These are phyloP conservation scores for Petrocephalus microphthalmus DNA, from an alignment of 2,113 vertebrate species.

Conservation along the genomic window DNA sequence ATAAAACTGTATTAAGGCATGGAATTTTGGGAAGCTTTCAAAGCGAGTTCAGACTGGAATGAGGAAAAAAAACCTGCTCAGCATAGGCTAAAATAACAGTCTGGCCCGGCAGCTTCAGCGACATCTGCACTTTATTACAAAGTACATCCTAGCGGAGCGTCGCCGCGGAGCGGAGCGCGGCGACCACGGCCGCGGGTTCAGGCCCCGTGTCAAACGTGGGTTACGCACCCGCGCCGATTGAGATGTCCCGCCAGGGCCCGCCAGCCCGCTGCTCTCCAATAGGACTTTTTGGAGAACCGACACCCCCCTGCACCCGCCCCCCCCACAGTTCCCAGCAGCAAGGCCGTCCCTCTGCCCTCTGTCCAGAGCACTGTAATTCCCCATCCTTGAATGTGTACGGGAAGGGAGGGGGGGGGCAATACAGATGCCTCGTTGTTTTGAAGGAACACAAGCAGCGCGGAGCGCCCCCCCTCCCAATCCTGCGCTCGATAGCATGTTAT, in stretches of 20 bases:
- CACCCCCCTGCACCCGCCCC: background rate
- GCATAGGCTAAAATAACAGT: slow-evolving; percentile 85
- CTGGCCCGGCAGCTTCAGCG: slow-evolving; percentile 63
- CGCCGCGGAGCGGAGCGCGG: slow-evolving; percentile 63
- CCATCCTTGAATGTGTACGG: background rate
- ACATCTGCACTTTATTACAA: slow-evolving; percentile 85
- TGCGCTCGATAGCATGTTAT: slow-evolving; percentile 30
- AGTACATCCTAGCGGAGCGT: slow-evolving; percentile 73
- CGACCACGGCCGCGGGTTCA: slow-evolving; percentile 62
- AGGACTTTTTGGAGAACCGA: slow-evolving; percentile 8
- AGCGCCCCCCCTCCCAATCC: background rate
- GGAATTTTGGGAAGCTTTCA: slow-evolving; percentile 82
- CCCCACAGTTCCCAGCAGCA: background rate
- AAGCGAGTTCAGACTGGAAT: slow-evolving; percentile 79
- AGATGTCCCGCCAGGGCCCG: slow-evolving; percentile 59
- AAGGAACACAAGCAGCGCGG: slow-evolving; percentile 24
- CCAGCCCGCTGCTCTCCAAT: slow-evolving; percentile 18
- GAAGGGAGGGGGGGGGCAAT: background rate
- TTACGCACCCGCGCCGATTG: slow-evolving; percentile 60
- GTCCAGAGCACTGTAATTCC: background rate
- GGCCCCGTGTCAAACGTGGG: slow-evolving; percentile 72
- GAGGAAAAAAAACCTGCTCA: slow-evolving; percentile 56
- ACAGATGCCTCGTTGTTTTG: slow-evolving; percentile 4
- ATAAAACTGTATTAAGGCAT: slow-evolving; percentile 74
- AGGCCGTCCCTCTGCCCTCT: background rate